Evolutionary conservation across 2,888 invertebrate species (phyloP).

Genomic region (Tachystola acroxantha): DNA sequence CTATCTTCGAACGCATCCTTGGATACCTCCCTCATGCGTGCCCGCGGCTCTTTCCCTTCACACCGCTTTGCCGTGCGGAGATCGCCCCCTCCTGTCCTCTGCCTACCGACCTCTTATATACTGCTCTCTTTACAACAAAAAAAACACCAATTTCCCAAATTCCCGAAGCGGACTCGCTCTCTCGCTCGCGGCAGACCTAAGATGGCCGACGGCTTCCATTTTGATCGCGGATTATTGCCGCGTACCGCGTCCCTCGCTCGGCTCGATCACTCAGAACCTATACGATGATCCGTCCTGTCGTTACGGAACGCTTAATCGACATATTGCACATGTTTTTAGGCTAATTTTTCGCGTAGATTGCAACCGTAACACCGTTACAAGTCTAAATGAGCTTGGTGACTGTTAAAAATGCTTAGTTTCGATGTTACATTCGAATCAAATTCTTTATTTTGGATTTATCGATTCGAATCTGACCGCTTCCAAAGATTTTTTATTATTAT

Average conservation of each 20-base stretch:
- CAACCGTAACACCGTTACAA: conserved; percentile 50
- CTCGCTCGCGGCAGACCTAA: conserved; percentile 72
- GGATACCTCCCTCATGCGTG: conserved; percentile 29
- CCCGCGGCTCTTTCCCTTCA: conserved; percentile 72
- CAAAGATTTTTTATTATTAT: too few species aligned
- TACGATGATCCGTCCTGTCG: conserved; percentile 51
- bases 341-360: conserved; percentile 66
- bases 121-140: conserved; percentile 77
- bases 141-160: conserved; percentile 77
- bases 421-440: too few species aligned
- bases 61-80: conserved; percentile 73
- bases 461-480: neutral
- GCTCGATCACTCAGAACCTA: conserved; percentile 62
- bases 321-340: conserved; percentile 72
- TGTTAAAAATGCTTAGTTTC: too few species aligned
- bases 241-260: conserved; percentile 47
- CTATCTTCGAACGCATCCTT: conserved; percentile 42
- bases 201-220: conserved; percentile 75
- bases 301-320: conserved; percentile 52
- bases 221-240: conserved; percentile 70
- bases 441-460: too few species aligned
- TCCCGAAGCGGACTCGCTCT: conserved; percentile 65
- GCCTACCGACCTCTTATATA: conserved; percentile 75
- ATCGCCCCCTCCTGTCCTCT: conserved; percentile 61
- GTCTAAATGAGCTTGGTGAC: too few species aligned